Base-by-base conservation (phyloP, 2,797 vertebrate genomes). In the Pseudomugil gertrudae region DNA sequence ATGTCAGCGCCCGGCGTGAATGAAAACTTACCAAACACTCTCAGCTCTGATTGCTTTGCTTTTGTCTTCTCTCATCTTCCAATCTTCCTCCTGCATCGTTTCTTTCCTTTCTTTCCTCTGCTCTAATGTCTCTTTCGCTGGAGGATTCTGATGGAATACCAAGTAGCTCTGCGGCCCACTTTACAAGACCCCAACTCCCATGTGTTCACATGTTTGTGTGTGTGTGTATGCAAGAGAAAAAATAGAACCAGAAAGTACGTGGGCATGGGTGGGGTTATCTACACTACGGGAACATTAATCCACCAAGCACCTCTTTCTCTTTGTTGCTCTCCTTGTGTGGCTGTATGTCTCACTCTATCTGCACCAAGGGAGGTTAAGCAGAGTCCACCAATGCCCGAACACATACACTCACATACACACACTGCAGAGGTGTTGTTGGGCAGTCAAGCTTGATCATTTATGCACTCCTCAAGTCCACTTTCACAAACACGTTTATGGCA, bases 141-240 rank as follows among this genome's bases (percentile, higher is more conserved):
- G 63, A 81, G 69, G 74, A 84, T 87, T 89, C 80, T 89, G 81
- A 84, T 48, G 55, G 92, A 93, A 94, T 93, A 93, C 85, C 77
- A 93, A 93, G 87, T 88, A 93, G 92, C 89, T 80, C 74, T 72
- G 84, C 84, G 66, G 85, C 87, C 89, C 84, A 88, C 86, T 92
- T 92, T 92, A 87, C 84, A 85, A 86, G 76, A 85, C 84, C 74
- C 67, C 54, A 78, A 76, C 75, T 81, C 73, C 75, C 58, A 2
- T 52, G 77, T 78, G 79, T 57, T 47, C 63, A 58, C 40, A 50
- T 57, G 30, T 56, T 33, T 55, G 59, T 68, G 67, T 29, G 78
- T 45, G 35, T 57, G 58, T 23, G 24, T 33, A 52, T 24, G 6
- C 6, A 36, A 27, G 23, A 45, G 62, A 60, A 66, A 61, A 63